Percentiles rank a stretch among this genome's conserved stretches.
Evolutionary conservation across 2,888 invertebrate genomes (phyloP).

Genomic region (Metellina segmentata): DNA sequence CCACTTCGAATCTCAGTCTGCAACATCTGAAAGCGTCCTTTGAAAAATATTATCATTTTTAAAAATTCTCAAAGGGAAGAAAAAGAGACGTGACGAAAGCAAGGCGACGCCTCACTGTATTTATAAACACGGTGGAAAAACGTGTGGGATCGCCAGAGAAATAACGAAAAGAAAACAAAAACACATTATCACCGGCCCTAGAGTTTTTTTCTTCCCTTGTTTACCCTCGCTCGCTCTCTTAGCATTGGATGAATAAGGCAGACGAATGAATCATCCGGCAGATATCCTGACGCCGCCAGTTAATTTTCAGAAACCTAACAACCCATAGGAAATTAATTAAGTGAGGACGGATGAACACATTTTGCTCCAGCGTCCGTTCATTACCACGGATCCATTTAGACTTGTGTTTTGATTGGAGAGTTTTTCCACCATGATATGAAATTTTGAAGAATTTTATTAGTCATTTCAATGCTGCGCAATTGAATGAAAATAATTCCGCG

Average conservation of each 20-base stretch:
- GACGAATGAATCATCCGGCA: background rate
- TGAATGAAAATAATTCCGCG: no score
- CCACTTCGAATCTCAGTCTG: no score
- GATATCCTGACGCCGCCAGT: background rate
- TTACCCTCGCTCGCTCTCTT: background rate
- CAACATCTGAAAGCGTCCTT: background rate
- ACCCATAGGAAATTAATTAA: background rate
- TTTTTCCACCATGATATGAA: no score
- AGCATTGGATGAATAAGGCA: background rate
- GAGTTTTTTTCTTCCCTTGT: background rate
- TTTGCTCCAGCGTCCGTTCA: background rate
- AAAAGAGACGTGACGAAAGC: background rate
- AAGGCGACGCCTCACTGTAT: background rate
- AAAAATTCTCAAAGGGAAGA: background rate
- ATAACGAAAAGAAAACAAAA: slow-evolving; percentile 12
- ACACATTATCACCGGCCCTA: background rate
- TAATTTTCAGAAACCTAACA: background rate
- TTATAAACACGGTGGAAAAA: slow-evolving; percentile 5
- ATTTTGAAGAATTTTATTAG: no score
- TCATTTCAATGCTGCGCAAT: no score
- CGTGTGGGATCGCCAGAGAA: slow-evolving; percentile 5
- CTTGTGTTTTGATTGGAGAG: no score
- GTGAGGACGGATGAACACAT: background rate
- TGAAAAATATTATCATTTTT: background rate
- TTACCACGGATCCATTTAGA: background rate